Evolutionary conservation across 1,140 invertebrate species (phyloP).

Genomic region (Orchesella cincta): DNA sequence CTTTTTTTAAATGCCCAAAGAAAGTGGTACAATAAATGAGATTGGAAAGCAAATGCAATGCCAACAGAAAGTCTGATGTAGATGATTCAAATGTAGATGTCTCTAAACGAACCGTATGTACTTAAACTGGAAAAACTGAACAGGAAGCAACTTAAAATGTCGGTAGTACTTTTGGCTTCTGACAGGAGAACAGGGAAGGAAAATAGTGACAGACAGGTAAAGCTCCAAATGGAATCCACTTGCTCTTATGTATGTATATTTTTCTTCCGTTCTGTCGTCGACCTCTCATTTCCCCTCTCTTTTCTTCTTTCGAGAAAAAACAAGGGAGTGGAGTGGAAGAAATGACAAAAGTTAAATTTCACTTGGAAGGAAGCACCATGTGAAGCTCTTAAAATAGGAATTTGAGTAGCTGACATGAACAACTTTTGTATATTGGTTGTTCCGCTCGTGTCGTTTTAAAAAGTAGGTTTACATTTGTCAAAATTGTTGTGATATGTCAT

Average conservation of each 20-base stretch:
- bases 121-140: no score
- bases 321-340: no score
- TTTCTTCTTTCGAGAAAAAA: no score
- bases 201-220: slow-evolving; percentile 21
- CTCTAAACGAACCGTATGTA: no score
- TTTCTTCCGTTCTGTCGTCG: not conserved
- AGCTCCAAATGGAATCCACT: slow-evolving; percentile 18
- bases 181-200: not conserved
- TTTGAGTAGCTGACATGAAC: not conserved
- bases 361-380: not conserved
- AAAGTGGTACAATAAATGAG: not conserved
- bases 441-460: no score
- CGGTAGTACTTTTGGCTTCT: not conserved
- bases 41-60: not conserved
- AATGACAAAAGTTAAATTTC: not conserved
- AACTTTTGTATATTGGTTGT: not conserved
- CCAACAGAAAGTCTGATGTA: not conserved
- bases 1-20: not conserved
- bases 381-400: no score
- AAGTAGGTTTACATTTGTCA: slow-evolving; percentile 16
- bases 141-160: not conserved
- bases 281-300: no score
- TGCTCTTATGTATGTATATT: not conserved
- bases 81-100: not conserved
- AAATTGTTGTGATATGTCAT: not conserved